Evolutionary conservation across 1,140 invertebrate genomes (phyloP).

Genomic region (Philaenus spumarius): DNA sequence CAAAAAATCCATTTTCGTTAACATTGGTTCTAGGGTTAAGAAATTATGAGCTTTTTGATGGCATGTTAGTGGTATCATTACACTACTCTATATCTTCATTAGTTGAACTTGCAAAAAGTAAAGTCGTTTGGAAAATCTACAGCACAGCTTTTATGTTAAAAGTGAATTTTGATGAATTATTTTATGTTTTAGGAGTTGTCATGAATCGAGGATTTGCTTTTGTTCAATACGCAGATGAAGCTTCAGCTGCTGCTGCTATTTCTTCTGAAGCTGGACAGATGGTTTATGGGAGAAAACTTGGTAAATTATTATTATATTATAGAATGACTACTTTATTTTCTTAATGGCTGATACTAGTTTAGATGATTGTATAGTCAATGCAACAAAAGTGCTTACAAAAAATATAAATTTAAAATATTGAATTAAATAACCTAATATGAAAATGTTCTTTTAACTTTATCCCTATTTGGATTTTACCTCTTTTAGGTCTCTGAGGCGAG

Average conservation of each 20-base stretch:
- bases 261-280: conserved; percentile 56
- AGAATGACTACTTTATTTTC: too few species aligned
- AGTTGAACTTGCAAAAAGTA: too few species aligned
- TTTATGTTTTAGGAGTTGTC: conserved; percentile 55
- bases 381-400: neutral
- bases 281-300: conserved; percentile 60
- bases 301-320: too few species aligned
- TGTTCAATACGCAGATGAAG: conserved; percentile 72
- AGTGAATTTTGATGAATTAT: conserved; percentile 10
- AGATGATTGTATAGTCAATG: neutral
- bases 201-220: conserved; percentile 76
- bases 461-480: too few species aligned
- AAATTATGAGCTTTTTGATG: too few species aligned
- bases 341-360: neutral
- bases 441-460: neutral
- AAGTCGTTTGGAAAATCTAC: too few species aligned
- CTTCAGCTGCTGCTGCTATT: conserved; percentile 64
- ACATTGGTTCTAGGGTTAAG: too few species aligned
- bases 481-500: too few species aligned
- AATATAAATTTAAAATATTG: neutral
- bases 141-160: neutral
- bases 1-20: too few species aligned
- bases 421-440: neutral
- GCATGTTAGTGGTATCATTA: too few species aligned
- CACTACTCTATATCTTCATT: too few species aligned